phyloP scores from a whole-genome alignment of 2,888 invertebrate species.

The Apoda limacodes region DNA sequence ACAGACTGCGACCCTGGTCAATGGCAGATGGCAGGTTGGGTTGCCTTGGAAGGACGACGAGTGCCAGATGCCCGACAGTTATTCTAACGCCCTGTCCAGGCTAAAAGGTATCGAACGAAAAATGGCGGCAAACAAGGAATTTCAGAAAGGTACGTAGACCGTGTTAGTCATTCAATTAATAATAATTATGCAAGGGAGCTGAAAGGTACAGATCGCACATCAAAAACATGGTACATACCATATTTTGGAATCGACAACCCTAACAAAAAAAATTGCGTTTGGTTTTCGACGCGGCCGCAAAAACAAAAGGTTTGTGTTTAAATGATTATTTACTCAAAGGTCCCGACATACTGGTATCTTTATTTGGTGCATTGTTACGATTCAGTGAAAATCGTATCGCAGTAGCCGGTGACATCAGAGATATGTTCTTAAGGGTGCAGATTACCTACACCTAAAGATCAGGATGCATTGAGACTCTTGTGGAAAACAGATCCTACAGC shows the following conservation, averaged over 20 bases:
- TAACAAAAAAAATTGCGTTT: conserved; percentile 20
- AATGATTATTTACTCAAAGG: conserved; percentile 22
- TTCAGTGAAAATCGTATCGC: conserved; percentile 30
- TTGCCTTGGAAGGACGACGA: conserved; percentile 19
- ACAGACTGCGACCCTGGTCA: no score
- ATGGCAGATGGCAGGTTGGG: conserved; percentile 19
- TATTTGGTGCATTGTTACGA: conserved; percentile 30
- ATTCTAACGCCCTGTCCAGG: conserved; percentile 14
- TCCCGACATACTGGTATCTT: conserved; percentile 21
- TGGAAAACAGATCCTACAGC: no score
- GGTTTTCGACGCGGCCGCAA: conserved; percentile 20
- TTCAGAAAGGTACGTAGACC: conserved; percentile 15
- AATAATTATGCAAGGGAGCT: no score
- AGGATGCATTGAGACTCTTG: conserved; percentile 10
- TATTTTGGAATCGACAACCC: no score
- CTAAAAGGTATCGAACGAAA: conserved; percentile 17
- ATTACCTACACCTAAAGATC: conserved; percentile 13
- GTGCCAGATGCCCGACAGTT: conserved; percentile 17
- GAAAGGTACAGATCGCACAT: conserved; percentile 19
- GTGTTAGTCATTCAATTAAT: conserved; percentile 21
- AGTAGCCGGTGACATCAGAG: conserved; percentile 16
- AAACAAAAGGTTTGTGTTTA: conserved; percentile 12
- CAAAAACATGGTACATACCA: conserved; percentile 21
- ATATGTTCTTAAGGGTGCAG: no score
- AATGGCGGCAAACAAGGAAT: no score